phyloP scores from a whole-genome alignment of 2,797 vertebrate species.

The Catharus ustulatus region DNA sequence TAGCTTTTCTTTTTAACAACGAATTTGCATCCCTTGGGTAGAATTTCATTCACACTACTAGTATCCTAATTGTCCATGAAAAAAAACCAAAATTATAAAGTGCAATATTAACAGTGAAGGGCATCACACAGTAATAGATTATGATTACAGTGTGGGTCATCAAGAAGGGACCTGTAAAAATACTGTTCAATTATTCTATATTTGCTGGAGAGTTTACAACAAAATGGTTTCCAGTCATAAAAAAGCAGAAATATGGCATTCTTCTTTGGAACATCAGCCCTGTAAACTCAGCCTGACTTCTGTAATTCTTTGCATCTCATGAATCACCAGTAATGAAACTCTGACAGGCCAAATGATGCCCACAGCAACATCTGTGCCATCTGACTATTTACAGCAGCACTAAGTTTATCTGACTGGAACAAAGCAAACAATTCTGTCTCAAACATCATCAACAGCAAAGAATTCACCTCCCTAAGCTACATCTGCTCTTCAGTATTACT shows the following conservation, averaged over 20 bases:
- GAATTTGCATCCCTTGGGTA: background rate
- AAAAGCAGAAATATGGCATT: background rate
- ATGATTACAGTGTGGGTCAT: background rate
- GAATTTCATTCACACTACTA: background rate
- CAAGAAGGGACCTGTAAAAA: background rate
- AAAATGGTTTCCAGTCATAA: background rate
- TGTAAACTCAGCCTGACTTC: background rate
- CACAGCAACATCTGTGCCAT: constrained; percentile 24
- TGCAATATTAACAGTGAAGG: background rate
- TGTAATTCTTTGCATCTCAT: constrained; percentile 11
- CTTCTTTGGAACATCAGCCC: background rate
- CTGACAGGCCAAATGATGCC: constrained; percentile 25
- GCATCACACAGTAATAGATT: background rate
- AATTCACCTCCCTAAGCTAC: background rate
- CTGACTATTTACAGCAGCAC: constrained; percentile 27
- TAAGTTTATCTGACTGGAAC: constrained; percentile 37
- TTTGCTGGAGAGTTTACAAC: background rate
- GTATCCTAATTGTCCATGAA: background rate
- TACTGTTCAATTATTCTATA: background rate
- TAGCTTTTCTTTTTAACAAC: background rate
- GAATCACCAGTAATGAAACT: constrained; percentile 52
- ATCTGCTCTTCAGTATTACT: background rate
- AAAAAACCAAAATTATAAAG: background rate
- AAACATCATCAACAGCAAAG: constrained; percentile 9
- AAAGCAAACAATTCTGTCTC: constrained; percentile 46